phyloP scores from a whole-genome alignment of 1,140 invertebrate species.

The Forficula auricularia region DNA sequence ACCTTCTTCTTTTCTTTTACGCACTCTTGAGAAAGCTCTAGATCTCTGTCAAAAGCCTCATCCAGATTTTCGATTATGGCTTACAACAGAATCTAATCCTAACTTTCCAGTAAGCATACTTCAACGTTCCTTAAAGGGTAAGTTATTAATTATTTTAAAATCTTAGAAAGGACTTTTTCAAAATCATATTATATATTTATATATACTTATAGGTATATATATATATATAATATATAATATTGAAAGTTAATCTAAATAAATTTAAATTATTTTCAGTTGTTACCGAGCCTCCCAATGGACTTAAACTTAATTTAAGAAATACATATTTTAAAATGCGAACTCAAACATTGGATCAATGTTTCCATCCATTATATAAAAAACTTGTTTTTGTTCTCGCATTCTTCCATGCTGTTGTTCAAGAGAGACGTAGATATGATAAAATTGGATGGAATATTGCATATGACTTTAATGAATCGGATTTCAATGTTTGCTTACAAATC shows the following conservation, averaged over 20 bases:
- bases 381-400: conserved; percentile 72
- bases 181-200: conserved; percentile 5
- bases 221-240: too few relatives aligned
- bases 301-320: conserved; percentile 74
- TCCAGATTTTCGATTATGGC: conserved; percentile 78
- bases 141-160: conserved; percentile 6
- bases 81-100: conserved; percentile 71
- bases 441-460: conserved; percentile 86
- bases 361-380: conserved; percentile 52
- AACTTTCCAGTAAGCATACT: conserved; percentile 76
- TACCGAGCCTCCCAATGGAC: conserved; percentile 71
- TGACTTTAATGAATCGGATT: conserved; percentile 85
- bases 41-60: conserved; percentile 62
- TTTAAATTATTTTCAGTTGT: conserved; percentile 59
- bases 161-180: conserved; percentile 6
- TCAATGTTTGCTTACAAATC: conserved; percentile 67
- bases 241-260: too few relatives aligned
- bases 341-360: conserved; percentile 47
- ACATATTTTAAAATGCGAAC: conserved; percentile 69
- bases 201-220: too few relatives aligned
- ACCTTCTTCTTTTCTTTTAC: conserved; percentile 64
- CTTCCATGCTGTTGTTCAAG: conserved; percentile 79
- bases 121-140: conserved; percentile 68
- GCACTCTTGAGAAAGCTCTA: conserved; percentile 61
- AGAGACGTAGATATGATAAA: conserved; percentile 78